phyloP scores from a whole-genome alignment of 92 coral and sea anemone species.

The Desmophyllum pertusum region DNA sequence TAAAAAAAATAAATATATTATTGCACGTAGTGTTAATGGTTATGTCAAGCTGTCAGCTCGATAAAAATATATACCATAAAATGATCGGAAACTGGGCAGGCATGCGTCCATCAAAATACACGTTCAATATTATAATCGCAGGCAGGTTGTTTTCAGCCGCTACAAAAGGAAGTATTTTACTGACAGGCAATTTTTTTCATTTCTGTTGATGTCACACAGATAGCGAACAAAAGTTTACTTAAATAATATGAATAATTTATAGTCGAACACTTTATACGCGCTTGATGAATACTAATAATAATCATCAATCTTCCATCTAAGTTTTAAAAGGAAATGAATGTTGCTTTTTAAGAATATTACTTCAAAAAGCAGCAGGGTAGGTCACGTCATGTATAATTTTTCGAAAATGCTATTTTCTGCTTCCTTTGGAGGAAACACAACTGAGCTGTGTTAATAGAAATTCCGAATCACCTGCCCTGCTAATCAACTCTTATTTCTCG shows the following conservation, averaged over 20 bases:
- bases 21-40: neutral
- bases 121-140: neutral
- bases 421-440: neutral
- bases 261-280: neutral
- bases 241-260: slow-evolving; percentile 31
- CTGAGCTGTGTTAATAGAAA: slow-evolving; percentile 2
- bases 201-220: slow-evolving; percentile 1
- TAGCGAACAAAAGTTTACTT: neutral
- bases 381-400: neutral
- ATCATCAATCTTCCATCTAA: neutral
- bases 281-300: slow-evolving; percentile 13
- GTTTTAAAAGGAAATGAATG: neutral
- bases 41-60: neutral
- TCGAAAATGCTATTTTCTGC: slow-evolving; percentile 4
- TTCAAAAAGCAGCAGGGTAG: neutral
- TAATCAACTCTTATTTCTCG: neutral
- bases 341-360: neutral
- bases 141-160: neutral
- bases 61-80: neutral
- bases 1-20: neutral
- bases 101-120: neutral
- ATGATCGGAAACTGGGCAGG: neutral
- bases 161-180: neutral
- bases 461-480: slow-evolving; percentile 25
- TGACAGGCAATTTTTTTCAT: neutral